These are phyloP conservation scores for Miltochrista miniata DNA, from an alignment of 2,888 invertebrate species.

Conservation along the genomic window DNA sequence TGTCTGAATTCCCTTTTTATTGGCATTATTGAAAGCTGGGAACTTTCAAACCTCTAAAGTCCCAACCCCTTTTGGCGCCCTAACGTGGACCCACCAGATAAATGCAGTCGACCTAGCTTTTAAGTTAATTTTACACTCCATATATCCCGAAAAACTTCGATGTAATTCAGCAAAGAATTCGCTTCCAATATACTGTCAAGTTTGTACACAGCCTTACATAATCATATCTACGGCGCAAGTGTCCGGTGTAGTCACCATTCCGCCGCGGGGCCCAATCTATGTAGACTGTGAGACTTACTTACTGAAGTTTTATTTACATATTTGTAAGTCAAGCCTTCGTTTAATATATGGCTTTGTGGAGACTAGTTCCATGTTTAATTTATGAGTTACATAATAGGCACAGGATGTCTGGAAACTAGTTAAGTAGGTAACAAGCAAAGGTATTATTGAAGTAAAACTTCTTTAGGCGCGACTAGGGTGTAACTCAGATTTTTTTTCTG, in stretches of 20 bases:
- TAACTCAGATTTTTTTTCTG: too few species aligned
- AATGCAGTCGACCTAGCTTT: too few species aligned
- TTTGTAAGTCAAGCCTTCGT: conserved; percentile 1
- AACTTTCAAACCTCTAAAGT: too few species aligned
- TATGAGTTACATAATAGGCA: background rate
- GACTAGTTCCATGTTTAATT: conserved; percentile 5
- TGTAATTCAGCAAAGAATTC: background rate
- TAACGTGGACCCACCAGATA: too few species aligned
- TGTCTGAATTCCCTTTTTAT: too few species aligned
- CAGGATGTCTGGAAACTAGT: background rate
- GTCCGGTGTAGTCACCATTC: conserved; percentile 1
- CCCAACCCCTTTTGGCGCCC: too few species aligned
- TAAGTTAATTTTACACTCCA: too few species aligned
- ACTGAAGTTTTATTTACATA: conserved; percentile 27
- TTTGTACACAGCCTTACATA: background rate
- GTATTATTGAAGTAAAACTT: too few species aligned
- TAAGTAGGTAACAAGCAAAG: too few species aligned
- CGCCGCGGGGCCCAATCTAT: conserved; percentile 30
- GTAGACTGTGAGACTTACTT: conserved; percentile 3
- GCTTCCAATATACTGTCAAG: conserved; percentile 1
- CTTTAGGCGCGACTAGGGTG: too few species aligned
- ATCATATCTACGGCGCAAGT: conserved; percentile 2
- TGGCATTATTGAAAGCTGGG: too few species aligned
- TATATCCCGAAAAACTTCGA: background rate
- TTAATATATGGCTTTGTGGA: conserved; percentile 4